Evolutionary conservation across 1,140 invertebrate species (phyloP), one percentile per base, ranked within the genome.

Genomic region (Leptoteleia sp.): DNA sequence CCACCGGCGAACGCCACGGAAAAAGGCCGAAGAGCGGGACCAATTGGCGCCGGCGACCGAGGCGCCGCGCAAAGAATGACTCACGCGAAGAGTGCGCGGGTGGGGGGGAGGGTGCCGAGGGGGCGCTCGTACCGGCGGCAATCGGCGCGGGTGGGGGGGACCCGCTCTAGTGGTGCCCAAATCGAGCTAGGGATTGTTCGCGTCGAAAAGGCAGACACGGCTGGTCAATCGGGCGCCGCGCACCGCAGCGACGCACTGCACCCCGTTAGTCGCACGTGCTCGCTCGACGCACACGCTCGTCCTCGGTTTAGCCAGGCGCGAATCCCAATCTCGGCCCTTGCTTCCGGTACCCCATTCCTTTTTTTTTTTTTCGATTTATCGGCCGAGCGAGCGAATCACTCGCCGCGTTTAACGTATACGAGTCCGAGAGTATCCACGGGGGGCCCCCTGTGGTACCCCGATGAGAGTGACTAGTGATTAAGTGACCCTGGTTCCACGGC

Each of bases 171-270:
- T 57, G 50, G 31, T 70, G 80, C 80, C 81, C 73, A 84, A 84
- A 85, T 85, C 82, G 82, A 79, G 22, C 82, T 65, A 82, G 85
- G 82, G 77, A 82, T 79, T 84, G 82, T 81, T 82, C 82, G 84
- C 81, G 81, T 83, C 82, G 79, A 83, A 83, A 87, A 87, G 83
- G 83, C 88, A 89, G 88, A 89, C 86, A 85, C 85, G 82, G 86
- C 82, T 88, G 88, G 88, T 89, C 88, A 88, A 89, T 88, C 88
- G 88, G 86, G 87, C 84, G 85, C 80, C 86, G 87, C 85, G 88
- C 86, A 89, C 86, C 84, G 83, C 81, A 88, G 86, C 85, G 85
- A 87, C 86, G 85, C 84, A 88, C 85, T 86, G 84, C 84, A 87
- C 85, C 84, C 83, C 83, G 83, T 87, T 86, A 83, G 82, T 83